Base-by-base conservation (phyloP, 2,797 vertebrate genomes). In the Streptopelia turtur region DNA sequence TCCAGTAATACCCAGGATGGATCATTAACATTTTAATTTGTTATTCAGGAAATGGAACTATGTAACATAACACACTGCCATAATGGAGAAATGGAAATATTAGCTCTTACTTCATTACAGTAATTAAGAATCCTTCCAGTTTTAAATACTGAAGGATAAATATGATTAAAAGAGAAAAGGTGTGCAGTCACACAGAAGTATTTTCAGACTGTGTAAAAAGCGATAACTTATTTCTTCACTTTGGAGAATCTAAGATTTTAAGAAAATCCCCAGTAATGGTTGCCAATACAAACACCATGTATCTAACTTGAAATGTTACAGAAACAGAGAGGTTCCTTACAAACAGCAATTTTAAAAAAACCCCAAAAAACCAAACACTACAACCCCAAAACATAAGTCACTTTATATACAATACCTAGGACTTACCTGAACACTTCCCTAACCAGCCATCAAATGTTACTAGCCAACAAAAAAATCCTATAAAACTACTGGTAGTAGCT, bases 341-440 rank as follows among this genome's bases (percentile, higher is more conserved):
- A 16, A 68, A 43, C 21, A 35, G 47, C 8, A 53, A n/a, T 45
- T 45, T 43, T 4, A 22, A 31, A 39, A 10, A 0, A 0, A n/a
- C n/a, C 3, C 20, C 43, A 43, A 43, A 43, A 43, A 43, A 17
- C 41, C 41, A 43, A 45, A 45, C 43, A 50, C 4, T 8, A 45
- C n/a, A 77, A 28, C 7, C 11, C 43, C 57, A 76, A 66, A n/a
- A 7, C 25, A 63, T 16, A 72, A 65, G 10, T 74, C 2, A 16
- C 27, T 78, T 90, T 25, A 83, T 88, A 78, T 28, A 47, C 4
- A 76, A 18, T 18, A 59, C 18, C 5, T 68, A 72, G 90, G 63
- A 94, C 91, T 95, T 96, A 95, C 94, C 93, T 93, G 91, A 87
- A 69, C 16, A 52, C 23, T 55, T 77, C 49, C 68, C 83, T 90